Conservation (phyloP, 2,113 vertebrate genomes). For the Lagopus leucura region DNA sequence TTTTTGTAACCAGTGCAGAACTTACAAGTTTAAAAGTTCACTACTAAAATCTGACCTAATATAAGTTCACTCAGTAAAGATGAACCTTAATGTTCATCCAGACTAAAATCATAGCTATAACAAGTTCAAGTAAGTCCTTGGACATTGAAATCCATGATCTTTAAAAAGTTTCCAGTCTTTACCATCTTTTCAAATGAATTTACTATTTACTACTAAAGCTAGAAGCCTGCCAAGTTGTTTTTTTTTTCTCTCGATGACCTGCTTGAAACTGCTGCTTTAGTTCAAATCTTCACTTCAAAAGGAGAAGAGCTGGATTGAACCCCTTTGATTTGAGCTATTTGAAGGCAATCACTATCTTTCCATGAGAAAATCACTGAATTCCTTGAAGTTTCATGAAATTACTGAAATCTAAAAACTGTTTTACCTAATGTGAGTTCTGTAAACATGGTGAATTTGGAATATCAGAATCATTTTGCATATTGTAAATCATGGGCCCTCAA, state of each 20-base stretch:
- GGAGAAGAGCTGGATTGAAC: neutral
- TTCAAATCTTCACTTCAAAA: neutral
- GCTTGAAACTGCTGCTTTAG: neutral
- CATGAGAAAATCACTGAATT: neutral
- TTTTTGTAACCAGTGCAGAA: no score
- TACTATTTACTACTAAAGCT: neutral
- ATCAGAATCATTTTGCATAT: neutral
- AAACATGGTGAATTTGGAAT: neutral
- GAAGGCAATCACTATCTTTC: neutral
- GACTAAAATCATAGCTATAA: neutral
- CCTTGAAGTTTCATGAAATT: neutral
- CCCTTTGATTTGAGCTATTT: neutral
- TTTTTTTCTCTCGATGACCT: accelerated
- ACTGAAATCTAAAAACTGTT: neutral
- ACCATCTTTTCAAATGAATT: neutral
- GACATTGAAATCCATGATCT: neutral
- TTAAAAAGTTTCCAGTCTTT: neutral
- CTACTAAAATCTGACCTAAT: neutral
- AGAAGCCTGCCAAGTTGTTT: neutral
- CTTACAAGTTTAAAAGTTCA: neutral
- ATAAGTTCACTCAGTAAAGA: neutral
- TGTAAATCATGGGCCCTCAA: neutral
- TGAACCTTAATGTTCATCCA: neutral
- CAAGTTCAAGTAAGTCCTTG: neutral
- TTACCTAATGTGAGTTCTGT: neutral